Evolutionary conservation across 2,113 vertebrate species (phyloP).

Genomic region (Seriola rivoliana): DNA sequence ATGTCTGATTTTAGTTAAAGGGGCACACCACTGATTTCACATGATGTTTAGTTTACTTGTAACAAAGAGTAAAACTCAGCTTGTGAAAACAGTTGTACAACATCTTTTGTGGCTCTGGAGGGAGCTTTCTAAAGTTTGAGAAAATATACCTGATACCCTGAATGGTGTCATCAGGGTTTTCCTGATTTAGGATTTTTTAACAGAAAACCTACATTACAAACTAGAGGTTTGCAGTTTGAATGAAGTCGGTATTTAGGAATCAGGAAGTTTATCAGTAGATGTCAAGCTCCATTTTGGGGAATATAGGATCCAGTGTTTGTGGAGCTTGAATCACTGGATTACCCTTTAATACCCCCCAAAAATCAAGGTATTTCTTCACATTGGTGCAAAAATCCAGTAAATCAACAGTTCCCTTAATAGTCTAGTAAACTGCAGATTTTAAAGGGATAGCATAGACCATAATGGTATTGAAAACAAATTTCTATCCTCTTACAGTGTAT

Average conservation of each 20-base stretch:
- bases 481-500: not conserved
- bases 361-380: not conserved
- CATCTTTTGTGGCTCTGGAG: not conserved
- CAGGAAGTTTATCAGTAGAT: not conserved
- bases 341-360: not conserved
- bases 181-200: not conserved
- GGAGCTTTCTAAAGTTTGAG: not conserved
- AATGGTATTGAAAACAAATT: not conserved
- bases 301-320: not conserved
- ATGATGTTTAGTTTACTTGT: not conserved
- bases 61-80: not conserved
- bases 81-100: not conserved
- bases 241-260: not conserved
- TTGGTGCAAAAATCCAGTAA: not conserved
- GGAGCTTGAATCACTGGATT: not conserved
- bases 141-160: not conserved
- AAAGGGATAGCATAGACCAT: not conserved
- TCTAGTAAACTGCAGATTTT: not conserved
- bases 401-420: not conserved
- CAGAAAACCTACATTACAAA: not conserved
- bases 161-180: not conserved
- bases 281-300: not conserved
- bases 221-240: not conserved
- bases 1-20: conserved; percentile 17
- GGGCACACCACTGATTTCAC: not conserved